Conservation (phyloP, 2,888 invertebrate species). For the Hylaea fasciaria region DNA sequence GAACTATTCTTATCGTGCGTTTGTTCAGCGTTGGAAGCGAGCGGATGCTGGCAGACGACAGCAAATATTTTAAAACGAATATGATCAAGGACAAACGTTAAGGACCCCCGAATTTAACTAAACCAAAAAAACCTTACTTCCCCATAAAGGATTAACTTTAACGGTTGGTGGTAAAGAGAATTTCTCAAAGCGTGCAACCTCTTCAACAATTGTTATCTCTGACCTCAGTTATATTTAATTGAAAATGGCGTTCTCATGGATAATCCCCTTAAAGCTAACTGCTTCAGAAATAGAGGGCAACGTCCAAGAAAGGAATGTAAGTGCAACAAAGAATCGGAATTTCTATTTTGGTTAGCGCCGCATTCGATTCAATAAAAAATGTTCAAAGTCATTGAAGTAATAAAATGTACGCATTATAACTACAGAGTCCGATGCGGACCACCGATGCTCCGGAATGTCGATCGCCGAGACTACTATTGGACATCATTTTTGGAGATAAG, state of each 20-base stretch:
- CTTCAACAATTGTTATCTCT: constrained; percentile 46
- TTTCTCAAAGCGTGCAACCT: constrained; percentile 54
- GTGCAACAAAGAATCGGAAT: constrained; percentile 48
- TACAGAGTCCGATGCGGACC: constrained; percentile 46
- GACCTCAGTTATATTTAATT: constrained; percentile 52
- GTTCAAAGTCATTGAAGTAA: constrained; percentile 62
- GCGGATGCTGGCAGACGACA: constrained; percentile 65
- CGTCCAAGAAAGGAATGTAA: constrained; percentile 51
- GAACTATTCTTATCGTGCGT: constrained; percentile 62
- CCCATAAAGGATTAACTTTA: constrained; percentile 25
- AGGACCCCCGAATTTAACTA: constrained; percentile 2
- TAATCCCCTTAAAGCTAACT: constrained; percentile 42
- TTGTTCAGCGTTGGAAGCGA: constrained; percentile 66
- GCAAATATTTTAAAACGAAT: constrained; percentile 46
- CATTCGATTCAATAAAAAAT: constrained; percentile 54
- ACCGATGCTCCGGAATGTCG: constrained; percentile 57
- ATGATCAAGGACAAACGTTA: constrained; percentile 37
- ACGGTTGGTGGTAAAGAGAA: constrained; percentile 39
- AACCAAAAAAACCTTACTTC: constrained; percentile 32
- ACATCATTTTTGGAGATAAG: constrained; percentile 44
- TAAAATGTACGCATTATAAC: constrained; percentile 61
- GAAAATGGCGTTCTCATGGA: constrained; percentile 53
- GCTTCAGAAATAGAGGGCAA: constrained; percentile 45
- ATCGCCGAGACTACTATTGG: constrained; percentile 51
- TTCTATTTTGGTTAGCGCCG: constrained; percentile 46